phyloP scores from a whole-genome alignment of 2,113 vertebrate species.

The Astur gentilis region DNA sequence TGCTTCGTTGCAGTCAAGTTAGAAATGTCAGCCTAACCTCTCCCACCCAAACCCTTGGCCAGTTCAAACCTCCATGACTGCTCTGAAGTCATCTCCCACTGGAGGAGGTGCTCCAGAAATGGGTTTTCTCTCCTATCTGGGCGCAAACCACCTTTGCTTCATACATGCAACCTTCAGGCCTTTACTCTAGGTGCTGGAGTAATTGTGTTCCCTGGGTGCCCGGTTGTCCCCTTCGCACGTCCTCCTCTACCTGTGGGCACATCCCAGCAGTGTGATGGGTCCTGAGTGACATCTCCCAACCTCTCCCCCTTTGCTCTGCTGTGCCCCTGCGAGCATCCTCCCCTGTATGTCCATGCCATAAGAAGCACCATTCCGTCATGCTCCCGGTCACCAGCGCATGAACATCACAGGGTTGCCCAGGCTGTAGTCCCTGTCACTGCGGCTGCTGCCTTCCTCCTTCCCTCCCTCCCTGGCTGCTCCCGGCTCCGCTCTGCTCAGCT shows the following conservation, averaged over 20 bases:
- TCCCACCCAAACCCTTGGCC: not conserved
- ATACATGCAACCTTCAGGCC: not conserved
- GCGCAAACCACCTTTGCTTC: not conserved
- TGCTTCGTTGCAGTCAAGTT: not conserved
- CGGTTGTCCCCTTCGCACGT: not conserved
- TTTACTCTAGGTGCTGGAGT: not conserved
- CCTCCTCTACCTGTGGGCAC: not conserved
- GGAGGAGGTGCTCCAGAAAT: not conserved
- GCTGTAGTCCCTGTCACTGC: not conserved
- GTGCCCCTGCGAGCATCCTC: not conserved
- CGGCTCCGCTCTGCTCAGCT: fast-evolving
- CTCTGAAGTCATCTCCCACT: not conserved
- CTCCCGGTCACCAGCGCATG: not conserved
- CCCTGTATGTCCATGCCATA: fast-evolving
- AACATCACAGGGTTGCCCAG: not conserved
- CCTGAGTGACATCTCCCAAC: not conserved
- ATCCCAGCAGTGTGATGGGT: not conserved
- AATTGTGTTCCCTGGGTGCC: not conserved
- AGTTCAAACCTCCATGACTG: not conserved
- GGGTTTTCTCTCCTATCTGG: not conserved
- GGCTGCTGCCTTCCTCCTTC: not conserved
- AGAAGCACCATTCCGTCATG: not conserved
- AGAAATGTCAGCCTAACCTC: not conserved
- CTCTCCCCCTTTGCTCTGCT: not conserved
- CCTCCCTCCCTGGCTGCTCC: not conserved